Conservation (phyloP, 1,140 invertebrate species). For the Lepidostoma basale region DNA sequence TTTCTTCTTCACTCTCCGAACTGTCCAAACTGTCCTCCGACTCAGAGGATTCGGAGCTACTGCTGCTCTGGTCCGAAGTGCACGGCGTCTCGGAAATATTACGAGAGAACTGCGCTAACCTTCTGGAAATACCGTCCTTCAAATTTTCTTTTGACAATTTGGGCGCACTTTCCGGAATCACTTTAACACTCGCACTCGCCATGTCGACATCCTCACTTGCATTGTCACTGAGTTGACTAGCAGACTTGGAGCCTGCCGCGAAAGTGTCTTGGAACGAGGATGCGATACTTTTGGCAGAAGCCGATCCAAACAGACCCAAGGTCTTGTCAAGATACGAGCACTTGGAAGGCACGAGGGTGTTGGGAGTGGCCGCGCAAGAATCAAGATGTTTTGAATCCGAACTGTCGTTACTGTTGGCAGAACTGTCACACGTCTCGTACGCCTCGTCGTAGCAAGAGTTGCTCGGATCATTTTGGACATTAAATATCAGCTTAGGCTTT, state of each 20-base stretch:
- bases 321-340: constrained; percentile 35
- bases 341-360: not conserved
- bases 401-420: constrained; percentile 44
- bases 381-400: constrained; percentile 34
- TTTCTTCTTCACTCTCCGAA: constrained; percentile 62
- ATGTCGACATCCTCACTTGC: not conserved
- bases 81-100: constrained; percentile 41
- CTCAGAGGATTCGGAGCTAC: constrained; percentile 56
- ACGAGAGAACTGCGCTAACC: constrained; percentile 31
- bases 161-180: not conserved
- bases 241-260: constrained; percentile 28
- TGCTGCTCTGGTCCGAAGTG: constrained; percentile 49
- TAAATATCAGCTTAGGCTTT: constrained; percentile 57
- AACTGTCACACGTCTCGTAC: constrained; percentile 41
- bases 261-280: constrained; percentile 42
- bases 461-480: constrained; percentile 9
- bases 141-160: constrained; percentile 28
- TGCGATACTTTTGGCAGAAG: constrained; percentile 17
- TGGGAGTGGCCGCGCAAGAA: not conserved
- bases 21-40: constrained; percentile 62
- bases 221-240: not conserved
- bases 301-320: constrained; percentile 37
- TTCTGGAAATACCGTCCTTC: constrained; percentile 29
- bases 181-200: not conserved
- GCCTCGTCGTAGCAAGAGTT: constrained; percentile 38